phyloP scores from a whole-genome alignment of 2,888 invertebrate genomes.

The Hydriomena furcata region DNA sequence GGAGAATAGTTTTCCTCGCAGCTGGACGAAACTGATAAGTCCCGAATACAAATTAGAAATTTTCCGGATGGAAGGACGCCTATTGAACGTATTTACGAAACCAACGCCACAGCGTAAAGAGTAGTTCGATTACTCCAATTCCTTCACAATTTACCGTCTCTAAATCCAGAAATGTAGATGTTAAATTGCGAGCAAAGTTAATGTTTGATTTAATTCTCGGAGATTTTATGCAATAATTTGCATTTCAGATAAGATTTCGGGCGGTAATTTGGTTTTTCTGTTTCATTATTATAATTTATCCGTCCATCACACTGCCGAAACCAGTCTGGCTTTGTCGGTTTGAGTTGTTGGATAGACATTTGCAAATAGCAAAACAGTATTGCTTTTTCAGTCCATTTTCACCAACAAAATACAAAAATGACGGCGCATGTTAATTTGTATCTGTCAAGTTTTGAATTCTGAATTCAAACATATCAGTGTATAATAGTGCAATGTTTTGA shows the following conservation, averaged over 20 bases:
- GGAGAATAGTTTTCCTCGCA: conserved; percentile 24
- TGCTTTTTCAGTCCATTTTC: too few species aligned
- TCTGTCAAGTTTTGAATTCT: too few species aligned
- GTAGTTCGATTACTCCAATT: conserved; percentile 37
- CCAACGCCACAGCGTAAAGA: conserved; percentile 31
- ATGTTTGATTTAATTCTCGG: conserved; percentile 6
- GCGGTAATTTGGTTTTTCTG: not conserved
- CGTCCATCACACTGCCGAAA: too few species aligned
- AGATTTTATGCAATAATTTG: conserved; percentile 7
- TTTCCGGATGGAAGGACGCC: conserved; percentile 49
- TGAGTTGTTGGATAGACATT: too few species aligned
- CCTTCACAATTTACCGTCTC: conserved; percentile 22
- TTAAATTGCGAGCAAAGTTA: conserved; percentile 19
- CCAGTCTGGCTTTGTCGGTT: too few species aligned
- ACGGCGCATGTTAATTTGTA: too few species aligned
- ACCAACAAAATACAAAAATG: too few species aligned
- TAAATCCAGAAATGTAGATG: conserved; percentile 18
- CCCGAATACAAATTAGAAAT: conserved; percentile 58
- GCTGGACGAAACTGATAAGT: conserved; percentile 39
- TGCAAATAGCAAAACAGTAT: too few species aligned
- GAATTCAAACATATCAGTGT: too few species aligned
- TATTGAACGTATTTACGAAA: conserved; percentile 46
- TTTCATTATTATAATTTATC: too few species aligned
- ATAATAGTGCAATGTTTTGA: too few species aligned
- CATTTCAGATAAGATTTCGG: conserved; percentile 8